Conservation (phyloP, 2,888 invertebrate genomes). For the Labia minor region DNA sequence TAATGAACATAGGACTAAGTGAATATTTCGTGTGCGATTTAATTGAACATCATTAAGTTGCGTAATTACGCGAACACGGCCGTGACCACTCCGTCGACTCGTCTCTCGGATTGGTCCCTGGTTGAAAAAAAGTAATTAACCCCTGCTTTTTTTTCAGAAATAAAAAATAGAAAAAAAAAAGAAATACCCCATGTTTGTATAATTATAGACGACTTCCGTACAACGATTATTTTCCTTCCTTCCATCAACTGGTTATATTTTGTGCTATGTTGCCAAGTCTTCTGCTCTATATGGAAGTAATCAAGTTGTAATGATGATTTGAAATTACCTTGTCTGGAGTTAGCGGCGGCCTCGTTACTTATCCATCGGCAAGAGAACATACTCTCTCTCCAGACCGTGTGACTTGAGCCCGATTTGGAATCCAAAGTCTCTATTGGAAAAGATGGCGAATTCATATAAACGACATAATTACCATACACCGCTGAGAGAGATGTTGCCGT, state of each 20-base stretch:
- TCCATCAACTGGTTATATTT: neutral
- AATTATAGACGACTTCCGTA: neutral
- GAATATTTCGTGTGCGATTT: slow-evolving; percentile 4
- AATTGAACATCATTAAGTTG: slow-evolving; percentile 3
- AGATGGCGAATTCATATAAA: no score
- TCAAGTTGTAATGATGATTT: neutral
- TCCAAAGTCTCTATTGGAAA: no score
- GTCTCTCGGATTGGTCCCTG: neutral
- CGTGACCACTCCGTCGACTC: neutral
- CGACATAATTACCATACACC: no score
- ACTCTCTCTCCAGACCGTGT: no score
- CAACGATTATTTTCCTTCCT: neutral
- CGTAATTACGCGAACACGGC: neutral
- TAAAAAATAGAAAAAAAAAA: neutral
- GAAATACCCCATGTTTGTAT: neutral
- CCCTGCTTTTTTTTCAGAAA: neutral
- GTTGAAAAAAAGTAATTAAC: neutral
- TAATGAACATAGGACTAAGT: slow-evolving; percentile 4
- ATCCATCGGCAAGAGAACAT: neutral
- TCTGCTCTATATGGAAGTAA: neutral
- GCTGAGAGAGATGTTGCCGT: neutral
- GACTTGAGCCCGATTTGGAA: no score
- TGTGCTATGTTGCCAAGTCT: neutral
- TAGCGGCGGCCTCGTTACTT: neutral
- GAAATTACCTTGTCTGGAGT: neutral